These are phyloP conservation scores for Istiophorus platypterus DNA, from an alignment of 2,113 vertebrate genomes.

Conservation along the genomic window DNA sequence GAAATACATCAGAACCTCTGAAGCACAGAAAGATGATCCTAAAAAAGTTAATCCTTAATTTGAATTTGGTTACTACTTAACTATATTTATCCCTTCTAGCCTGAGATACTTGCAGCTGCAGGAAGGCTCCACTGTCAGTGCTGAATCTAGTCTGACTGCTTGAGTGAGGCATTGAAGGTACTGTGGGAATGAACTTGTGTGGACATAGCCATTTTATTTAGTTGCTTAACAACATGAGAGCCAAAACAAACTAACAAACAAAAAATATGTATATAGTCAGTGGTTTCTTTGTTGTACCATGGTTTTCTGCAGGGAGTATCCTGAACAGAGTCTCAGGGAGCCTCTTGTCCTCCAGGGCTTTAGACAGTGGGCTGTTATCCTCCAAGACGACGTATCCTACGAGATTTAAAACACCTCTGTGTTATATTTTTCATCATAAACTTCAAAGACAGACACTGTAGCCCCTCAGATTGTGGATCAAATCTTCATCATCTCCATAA, in stretches of 20 bases:
- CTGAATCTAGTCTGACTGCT: too few relatives aligned
- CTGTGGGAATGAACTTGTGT: conserved; percentile 5
- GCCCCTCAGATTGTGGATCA: neutral
- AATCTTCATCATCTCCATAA: neutral
- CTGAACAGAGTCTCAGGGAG: conserved; percentile 82
- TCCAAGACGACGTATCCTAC: conserved; percentile 84
- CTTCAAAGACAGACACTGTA: neutral
- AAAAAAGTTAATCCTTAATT: too few relatives aligned
- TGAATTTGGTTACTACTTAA: conserved; percentile 11
- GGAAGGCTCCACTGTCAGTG: too few relatives aligned
- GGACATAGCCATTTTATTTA: neutral
- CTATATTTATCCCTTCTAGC: conserved; percentile 18
- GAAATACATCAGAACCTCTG: conserved; percentile 21
- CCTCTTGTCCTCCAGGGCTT: conserved; percentile 78
- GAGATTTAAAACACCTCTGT: conserved; percentile 19
- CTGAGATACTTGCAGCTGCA: neutral
- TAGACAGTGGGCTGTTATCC: conserved; percentile 81
- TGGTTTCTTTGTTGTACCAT: conserved; percentile 72
- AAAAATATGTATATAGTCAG: neutral
- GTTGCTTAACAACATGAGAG: neutral
- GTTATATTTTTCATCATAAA: neutral
- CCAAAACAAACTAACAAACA: neutral
- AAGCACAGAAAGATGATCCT: neutral
- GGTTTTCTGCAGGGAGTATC: conserved; percentile 78
- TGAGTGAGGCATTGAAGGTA: neutral